phyloP scores from a whole-genome alignment of 1,140 invertebrate genomes.

The Drosophila sproati region DNA sequence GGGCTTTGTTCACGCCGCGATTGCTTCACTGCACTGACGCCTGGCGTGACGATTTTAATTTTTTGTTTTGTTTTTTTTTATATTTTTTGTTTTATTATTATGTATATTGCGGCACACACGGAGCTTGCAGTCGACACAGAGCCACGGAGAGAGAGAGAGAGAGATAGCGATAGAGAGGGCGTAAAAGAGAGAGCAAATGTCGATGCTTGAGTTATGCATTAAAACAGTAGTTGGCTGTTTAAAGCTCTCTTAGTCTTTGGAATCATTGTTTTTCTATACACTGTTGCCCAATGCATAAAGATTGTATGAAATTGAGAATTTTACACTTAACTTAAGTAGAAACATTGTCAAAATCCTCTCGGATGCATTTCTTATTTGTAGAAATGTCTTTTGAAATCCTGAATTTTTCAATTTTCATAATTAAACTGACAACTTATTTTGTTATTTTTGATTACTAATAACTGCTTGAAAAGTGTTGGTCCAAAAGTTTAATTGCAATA shows the following conservation, averaged over 20 bases:
- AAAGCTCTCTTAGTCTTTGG: constrained; percentile 48
- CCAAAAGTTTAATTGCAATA: too few species aligned
- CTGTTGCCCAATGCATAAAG: background rate
- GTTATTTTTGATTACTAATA: too few species aligned
- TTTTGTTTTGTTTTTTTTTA: constrained; percentile 21
- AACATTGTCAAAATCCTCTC: too few species aligned
- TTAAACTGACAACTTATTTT: too few species aligned
- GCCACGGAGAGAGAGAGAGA: constrained; percentile 5
- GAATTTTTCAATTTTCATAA: too few species aligned
- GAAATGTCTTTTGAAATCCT: too few species aligned
- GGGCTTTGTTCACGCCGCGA: constrained; percentile 69
- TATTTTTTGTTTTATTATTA: constrained; percentile 58
- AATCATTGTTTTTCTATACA: constrained; percentile 40
- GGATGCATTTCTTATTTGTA: too few species aligned
- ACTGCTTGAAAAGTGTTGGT: too few species aligned
- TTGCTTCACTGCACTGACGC: constrained; percentile 69
- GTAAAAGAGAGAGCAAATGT: constrained; percentile 5
- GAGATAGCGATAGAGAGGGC: background rate
- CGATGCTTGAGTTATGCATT: constrained; percentile 32
- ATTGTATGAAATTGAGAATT: too few species aligned
- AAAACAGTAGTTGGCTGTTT: constrained; percentile 22
- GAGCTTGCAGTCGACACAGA: constrained; percentile 50
- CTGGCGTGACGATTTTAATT: constrained; percentile 83
- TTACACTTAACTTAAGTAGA: too few species aligned
- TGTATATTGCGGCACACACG: constrained; percentile 70